Conservation (phyloP, 64 coral and sea anemone genomes). For the Montipora sp. region DNA sequence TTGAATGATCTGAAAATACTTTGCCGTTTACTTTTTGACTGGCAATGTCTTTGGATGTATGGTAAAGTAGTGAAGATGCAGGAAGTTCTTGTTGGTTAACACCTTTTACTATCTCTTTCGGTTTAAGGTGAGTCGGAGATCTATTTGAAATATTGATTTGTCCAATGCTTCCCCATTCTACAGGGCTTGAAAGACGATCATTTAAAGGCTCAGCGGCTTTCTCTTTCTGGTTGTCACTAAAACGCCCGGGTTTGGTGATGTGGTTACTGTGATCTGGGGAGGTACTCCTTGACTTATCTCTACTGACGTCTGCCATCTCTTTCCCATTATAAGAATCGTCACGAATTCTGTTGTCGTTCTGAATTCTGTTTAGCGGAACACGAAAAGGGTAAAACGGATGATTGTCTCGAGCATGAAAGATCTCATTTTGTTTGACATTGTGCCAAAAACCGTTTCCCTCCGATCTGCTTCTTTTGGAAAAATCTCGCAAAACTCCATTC, state of each 20-base stretch:
- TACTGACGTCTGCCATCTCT: neutral
- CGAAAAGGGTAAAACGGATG: neutral
- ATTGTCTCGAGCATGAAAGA: neutral
- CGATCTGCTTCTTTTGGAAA: neutral
- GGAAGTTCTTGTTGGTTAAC: neutral
- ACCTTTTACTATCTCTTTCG: neutral
- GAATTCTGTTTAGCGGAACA: neutral
- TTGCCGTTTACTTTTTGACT: neutral
- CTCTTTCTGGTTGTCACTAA: neutral
- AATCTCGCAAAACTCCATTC: neutral
- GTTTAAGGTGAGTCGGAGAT: neutral
- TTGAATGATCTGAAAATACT: conserved; percentile 10
- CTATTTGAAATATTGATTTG: neutral
- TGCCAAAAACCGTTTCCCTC: neutral
- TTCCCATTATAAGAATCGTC: neutral
- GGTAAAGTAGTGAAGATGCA: neutral
- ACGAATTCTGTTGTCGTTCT: neutral
- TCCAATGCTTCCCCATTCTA: neutral
- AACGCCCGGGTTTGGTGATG: neutral
- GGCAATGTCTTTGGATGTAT: neutral
- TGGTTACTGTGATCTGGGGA: conserved; percentile 38
- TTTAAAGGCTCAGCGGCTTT: neutral
- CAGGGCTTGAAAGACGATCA: neutral
- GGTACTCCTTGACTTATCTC: neutral
- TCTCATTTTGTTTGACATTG: neutral